Base-by-base conservation (phyloP, 2,888 invertebrate species). In the Microchrysa polita region DNA sequence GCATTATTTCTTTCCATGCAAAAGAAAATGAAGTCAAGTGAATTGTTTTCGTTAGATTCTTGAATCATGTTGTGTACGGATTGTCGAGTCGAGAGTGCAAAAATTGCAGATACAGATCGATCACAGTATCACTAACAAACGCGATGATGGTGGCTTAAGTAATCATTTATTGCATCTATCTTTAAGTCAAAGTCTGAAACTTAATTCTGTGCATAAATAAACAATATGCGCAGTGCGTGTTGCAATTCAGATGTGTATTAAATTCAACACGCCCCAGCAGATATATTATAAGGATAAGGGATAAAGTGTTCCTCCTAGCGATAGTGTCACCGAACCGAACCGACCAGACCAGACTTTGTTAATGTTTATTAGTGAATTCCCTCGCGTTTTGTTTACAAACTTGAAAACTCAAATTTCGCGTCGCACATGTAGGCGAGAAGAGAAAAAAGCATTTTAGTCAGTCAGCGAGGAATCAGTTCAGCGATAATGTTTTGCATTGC, bases 311-410 rank as follows among this genome's bases (percentile, higher is more conserved):
- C 40, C 40, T 42, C 40, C n/a, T 40, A 34, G 27, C 40, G 61
- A 61, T 61, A 61, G 40, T 40, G 61, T 61, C 40, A 40, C 40
- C 22, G 61, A 23, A 34, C 23, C n/a, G 61, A 61, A n/a, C n/a
- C n/a, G n/a, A n/a, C n/a, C n/a, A n/a, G n/a, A n/a, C n/a, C n/a
- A n/a, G n/a, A n/a, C n/a, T n/a, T 10, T 48, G 12, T 4, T 4
- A 48, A 48, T 48, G 48, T 48, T 48, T 48, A 48, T 48, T 48
- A 48, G 5, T 12, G 10, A 48, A 48, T 48, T 48, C 16, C 12
- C 48, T 12, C 16, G 12, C 12, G 48, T 48, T 48, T 48, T n/a
- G n/a, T n/a, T n/a, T n/a, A n/a, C n/a, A n/a, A n/a, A 48, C 48
- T 7, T 48, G 16, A 48, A 48, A n/a, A n/a, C 48, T n/a, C 48